These are phyloP conservation scores for Harmothoe impar DNA, from an alignment of 2,888 invertebrate genomes.

Conservation along the genomic window DNA sequence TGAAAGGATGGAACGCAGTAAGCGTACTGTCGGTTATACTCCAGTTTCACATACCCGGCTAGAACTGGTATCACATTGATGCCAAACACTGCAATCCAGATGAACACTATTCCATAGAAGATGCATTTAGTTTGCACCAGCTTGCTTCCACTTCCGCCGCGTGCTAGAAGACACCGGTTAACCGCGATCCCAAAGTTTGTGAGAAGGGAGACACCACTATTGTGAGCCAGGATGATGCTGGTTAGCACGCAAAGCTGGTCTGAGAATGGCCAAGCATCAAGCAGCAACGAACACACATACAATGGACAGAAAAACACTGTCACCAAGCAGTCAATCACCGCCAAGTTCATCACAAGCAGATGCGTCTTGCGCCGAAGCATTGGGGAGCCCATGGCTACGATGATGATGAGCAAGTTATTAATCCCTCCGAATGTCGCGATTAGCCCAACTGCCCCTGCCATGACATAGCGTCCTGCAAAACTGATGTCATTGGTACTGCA, in stretches of 20 bases:
- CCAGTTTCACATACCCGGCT: background rate
- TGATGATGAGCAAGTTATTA: slow-evolving; percentile 30
- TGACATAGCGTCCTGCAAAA: slow-evolving; percentile 2
- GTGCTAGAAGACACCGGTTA: slow-evolving; percentile 29
- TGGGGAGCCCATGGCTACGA: background rate
- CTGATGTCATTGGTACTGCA: background rate
- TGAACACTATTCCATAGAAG: background rate
- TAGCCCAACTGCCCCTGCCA: background rate
- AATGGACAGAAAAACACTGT: slow-evolving; percentile 33
- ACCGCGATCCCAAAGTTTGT: slow-evolving; percentile 55
- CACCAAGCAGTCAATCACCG: slow-evolving; percentile 30
- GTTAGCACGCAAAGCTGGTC: background rate
- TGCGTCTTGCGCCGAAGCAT: slow-evolving; percentile 38
- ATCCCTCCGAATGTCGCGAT: slow-evolving; percentile 30
- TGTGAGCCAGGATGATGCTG: slow-evolving; percentile 25
- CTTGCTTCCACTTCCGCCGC: background rate
- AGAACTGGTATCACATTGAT: slow-evolving; percentile 29
- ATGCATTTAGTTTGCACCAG: background rate
- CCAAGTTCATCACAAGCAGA: slow-evolving; percentile 49
- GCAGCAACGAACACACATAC: background rate
- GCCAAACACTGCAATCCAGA: slow-evolving; percentile 39
- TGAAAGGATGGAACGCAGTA: slow-evolving; percentile 24
- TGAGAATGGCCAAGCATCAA: slow-evolving; percentile 20
- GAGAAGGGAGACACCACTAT: slow-evolving; percentile 47
- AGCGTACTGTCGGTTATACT: slow-evolving; percentile 11